These are phyloP conservation scores for Hoplias malabaricus DNA, from an alignment of 2,113 vertebrate genomes.

Conservation along the genomic window DNA sequence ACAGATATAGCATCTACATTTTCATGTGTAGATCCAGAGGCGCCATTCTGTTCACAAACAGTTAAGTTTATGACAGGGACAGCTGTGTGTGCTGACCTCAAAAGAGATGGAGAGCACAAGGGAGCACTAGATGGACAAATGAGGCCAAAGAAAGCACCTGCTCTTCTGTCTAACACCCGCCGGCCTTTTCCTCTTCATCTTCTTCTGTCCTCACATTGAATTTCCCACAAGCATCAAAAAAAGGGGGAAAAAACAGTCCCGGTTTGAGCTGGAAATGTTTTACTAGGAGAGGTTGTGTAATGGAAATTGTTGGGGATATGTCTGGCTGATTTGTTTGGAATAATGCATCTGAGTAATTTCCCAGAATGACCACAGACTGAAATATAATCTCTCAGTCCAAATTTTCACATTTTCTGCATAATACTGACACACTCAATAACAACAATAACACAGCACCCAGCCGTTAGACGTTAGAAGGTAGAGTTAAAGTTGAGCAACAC, in stretches of 20 bases:
- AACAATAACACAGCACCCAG: no score
- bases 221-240: neutral
- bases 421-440: no score
- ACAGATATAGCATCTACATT: neutral
- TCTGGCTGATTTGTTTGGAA: neutral
- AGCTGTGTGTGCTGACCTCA: constrained; percentile 42
- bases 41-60: constrained; percentile 17
- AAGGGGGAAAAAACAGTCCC: neutral
- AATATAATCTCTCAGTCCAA: no score
- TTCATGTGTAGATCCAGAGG: neutral
- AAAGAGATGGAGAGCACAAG: constrained; percentile 22
- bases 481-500: no score
- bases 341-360: neutral
- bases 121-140: constrained; percentile 34
- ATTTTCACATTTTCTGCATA: no score
- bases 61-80: constrained; percentile 39
- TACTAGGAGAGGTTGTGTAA: neutral
- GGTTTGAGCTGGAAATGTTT: neutral
- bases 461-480: no score
- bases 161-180: constrained; percentile 20
- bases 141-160: constrained; percentile 40
- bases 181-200: neutral
- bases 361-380: no score
- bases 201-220: neutral
- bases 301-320: neutral